Evolutionary conservation across 2,888 invertebrate species (phyloP), one percentile per base, ranked within the genome.

Genomic region (Harpalus rufipes): DNA sequence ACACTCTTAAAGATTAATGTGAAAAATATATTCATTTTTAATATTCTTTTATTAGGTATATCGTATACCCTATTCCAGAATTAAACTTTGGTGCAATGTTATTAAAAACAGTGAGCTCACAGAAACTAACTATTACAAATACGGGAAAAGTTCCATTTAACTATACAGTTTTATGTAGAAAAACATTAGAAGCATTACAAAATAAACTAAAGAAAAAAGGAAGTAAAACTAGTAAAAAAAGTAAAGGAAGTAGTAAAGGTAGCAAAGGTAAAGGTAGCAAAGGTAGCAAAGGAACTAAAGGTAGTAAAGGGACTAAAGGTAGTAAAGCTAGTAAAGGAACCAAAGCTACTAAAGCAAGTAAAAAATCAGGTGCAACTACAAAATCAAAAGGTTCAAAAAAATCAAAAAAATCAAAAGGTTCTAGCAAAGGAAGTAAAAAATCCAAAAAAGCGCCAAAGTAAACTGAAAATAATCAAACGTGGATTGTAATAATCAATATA

Each of bases 21-120:
- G 16, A 44, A 16, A 79, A 59, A 59, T 21, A 63, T 63, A 25
- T 61, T 21, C 21, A 7, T 32, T 39, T 32, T 14, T 59, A 59
- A n/a, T 16, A 14, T 59, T 7, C 14, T n/a, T 59, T 3, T n/a
- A 18, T 25, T 18, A 94, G 94, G 78, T 94, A 93, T 88, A 92
- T 92, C 3, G 86, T 94, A 14, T 92, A 93, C 87, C 94, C 95
- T 0, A 89, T 92, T 85, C 92, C 92, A 0, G 92, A 93, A 87
- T 88, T 95, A 44, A 92, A 93, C 88, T 94, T 94, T 87, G 93
- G 94, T 68, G 91, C 93, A 7, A 91, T 94, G 87, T 89, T 93
- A 12, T 90, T 94, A 6, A 92, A 92, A 7, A 92, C 91, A 7
- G 91, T 91, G 25, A 92, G 93, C 84, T 90, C 89, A n/a, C 91